phyloP scores from a whole-genome alignment of 92 coral and sea anemone species.

The Actinernus sp. region DNA sequence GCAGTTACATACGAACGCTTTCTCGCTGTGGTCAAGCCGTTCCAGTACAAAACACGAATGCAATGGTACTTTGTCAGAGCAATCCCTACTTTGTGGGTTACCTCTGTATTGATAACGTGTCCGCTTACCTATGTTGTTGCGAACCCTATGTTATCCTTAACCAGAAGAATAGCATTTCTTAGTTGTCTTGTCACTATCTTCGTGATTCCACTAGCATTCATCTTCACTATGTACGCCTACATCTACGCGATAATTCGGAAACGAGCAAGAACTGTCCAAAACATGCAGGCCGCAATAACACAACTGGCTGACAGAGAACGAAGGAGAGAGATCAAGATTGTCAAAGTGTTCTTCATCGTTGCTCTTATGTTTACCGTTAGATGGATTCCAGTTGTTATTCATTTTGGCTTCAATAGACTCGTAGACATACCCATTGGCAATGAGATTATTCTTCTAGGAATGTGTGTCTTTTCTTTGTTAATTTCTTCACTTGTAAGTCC shows the following conservation, averaged over 20 bases:
- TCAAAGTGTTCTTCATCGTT: neutral
- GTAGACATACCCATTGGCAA: too few species aligned
- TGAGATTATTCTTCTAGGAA: too few species aligned
- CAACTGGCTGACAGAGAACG: neutral
- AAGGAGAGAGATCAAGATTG: neutral
- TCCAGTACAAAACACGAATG: constrained; percentile 20
- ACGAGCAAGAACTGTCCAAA: neutral
- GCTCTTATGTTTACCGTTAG: neutral
- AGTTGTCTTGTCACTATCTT: neutral
- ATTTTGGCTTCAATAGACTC: too few species aligned
- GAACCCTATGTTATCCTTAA: neutral
- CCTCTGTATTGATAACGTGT: neutral
- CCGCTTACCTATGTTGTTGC: neutral
- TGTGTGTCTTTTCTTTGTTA: neutral
- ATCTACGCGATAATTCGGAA: neutral
- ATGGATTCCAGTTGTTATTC: neutral
- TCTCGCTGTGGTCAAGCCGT: constrained; percentile 33
- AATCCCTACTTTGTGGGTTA: neutral
- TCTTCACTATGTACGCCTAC: neutral
- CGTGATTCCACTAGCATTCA: neutral
- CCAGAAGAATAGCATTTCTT: neutral
- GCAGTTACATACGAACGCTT: constrained; percentile 25
- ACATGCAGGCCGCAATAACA: neutral
- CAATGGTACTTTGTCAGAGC: neutral
- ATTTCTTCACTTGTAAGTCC: constrained; percentile 17